These are phyloP conservation scores for Dasysyrphus tricinctus DNA, from an alignment of 2,888 invertebrate species.

Conservation along the genomic window DNA sequence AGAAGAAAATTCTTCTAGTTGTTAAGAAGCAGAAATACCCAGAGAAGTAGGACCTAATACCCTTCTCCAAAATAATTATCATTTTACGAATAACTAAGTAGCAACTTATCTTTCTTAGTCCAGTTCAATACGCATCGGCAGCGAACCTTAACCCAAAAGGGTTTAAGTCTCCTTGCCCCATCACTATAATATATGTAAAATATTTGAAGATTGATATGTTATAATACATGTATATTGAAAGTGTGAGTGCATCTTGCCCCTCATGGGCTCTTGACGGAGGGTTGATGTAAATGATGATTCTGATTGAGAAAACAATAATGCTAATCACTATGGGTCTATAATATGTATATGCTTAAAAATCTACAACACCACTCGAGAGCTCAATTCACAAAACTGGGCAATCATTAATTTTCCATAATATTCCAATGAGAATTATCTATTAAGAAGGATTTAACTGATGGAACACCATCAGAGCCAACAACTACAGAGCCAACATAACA, in stretches of 20 bases:
- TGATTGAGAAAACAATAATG: constrained; percentile 74
- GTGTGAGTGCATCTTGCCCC: neutral
- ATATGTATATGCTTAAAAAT: constrained; percentile 55
- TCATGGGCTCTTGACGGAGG: constrained; percentile 5
- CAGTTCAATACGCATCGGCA: constrained; percentile 60
- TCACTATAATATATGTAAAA: neutral
- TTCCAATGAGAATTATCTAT: constrained; percentile 78
- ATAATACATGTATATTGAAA: neutral
- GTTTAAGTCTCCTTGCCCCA: constrained; percentile 18
- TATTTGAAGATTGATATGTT: constrained; percentile 24
- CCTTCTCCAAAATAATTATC: constrained; percentile 71
- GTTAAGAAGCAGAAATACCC: constrained; percentile 5
- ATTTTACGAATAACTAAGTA: constrained; percentile 74
- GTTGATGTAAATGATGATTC: constrained; percentile 61
- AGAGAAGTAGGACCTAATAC: neutral
- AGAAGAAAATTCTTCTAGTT: constrained; percentile 47
- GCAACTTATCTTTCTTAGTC: constrained; percentile 75
- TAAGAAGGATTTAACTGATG: constrained; percentile 75
- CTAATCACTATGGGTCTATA: constrained; percentile 59
- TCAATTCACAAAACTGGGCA: constrained; percentile 58
- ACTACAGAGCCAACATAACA: constrained; percentile 27
- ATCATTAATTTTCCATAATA: constrained; percentile 78
- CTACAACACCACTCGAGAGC: constrained; percentile 15
- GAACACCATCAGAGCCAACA: constrained; percentile 24
- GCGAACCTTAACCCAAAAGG: constrained; percentile 38